Percentiles rank a stretch among this genome's conserved stretches.
These are phyloP conservation scores for Cyprinodon variegatus DNA, from an alignment of 2,113 vertebrate genomes.

Conservation along the genomic window DNA sequence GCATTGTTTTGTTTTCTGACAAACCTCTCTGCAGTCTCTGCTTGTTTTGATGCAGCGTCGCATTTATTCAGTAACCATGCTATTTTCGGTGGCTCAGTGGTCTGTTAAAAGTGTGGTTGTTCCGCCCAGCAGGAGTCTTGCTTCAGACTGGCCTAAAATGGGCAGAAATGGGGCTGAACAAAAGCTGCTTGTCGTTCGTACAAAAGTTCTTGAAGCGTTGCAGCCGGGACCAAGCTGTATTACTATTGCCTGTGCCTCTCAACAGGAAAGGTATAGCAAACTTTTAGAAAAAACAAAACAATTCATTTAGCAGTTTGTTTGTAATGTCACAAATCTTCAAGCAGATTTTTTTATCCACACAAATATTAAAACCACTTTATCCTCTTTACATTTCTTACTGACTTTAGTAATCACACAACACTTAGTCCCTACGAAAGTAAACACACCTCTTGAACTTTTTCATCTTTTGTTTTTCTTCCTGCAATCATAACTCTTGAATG, in stretches of 20 bases:
- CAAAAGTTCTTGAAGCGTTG: constrained; percentile 80
- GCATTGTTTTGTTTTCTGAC: constrained; percentile 65
- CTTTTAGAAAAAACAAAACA: constrained; percentile 72
- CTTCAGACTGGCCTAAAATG: constrained; percentile 82
- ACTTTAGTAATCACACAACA: constrained; percentile 56
- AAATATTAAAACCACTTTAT: constrained; percentile 50
- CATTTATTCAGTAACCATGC: constrained; percentile 75
- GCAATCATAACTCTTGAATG: neutral
- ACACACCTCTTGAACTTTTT: neutral
- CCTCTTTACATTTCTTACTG: constrained; percentile 42
- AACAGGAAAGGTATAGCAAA: constrained; percentile 81
- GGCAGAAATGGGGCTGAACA: constrained; percentile 81
- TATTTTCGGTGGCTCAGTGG: constrained; percentile 79
- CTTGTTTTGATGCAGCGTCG: constrained; percentile 73
- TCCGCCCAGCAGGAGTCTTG: constrained; percentile 82
- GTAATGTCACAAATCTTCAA: constrained; percentile 56
- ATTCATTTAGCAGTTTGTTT: constrained; percentile 57
- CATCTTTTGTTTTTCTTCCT: neutral
- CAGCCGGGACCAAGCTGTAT: constrained; percentile 77
- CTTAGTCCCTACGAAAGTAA: constrained; percentile 5
- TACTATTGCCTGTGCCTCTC: constrained; percentile 80
- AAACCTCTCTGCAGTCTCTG: constrained; percentile 67
- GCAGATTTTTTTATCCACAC: constrained; percentile 40
- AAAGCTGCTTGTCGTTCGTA: constrained; percentile 81
- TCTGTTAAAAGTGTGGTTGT: constrained; percentile 82